Evolutionary conservation across 2,113 vertebrate species (phyloP).

Genomic region (Pongo abelii): DNA sequence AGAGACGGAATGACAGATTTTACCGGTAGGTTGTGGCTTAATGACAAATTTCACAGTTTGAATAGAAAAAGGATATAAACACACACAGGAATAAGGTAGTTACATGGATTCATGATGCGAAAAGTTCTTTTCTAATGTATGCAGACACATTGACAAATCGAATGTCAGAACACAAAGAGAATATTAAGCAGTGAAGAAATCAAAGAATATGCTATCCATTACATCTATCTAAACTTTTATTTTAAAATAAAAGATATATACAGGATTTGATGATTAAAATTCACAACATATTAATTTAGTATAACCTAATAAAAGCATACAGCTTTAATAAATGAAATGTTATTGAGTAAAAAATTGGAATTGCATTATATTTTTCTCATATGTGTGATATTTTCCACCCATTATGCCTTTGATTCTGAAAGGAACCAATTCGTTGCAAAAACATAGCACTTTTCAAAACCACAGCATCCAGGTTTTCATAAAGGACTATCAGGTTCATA

Average conservation of each 20-base stretch:
- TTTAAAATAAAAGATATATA: not conserved
- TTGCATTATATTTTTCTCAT: not conserved
- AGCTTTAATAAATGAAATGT: not conserved
- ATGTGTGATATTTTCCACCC: not conserved
- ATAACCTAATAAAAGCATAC: not conserved
- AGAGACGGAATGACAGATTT: constrained; percentile 50
- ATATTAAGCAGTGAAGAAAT: not conserved
- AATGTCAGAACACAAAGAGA: not conserved
- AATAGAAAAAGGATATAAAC: constrained; percentile 29
- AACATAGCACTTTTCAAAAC: not conserved
- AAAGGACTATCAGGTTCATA: not conserved
- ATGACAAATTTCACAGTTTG: not conserved
- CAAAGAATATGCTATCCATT: not conserved
- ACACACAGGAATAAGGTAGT: constrained; percentile 29
- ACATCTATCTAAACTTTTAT: not conserved
- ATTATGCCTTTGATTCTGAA: not conserved
- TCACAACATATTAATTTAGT: not conserved
- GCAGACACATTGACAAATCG: constrained; percentile 25
- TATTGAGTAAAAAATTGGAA: not conserved
- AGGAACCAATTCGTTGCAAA: not conserved
- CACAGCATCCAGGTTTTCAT: not conserved
- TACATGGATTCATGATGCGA: not conserved
- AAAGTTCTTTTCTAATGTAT: constrained; percentile 51
- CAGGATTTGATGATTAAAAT: not conserved
- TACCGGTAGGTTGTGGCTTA: constrained; percentile 50